Base-by-base conservation (phyloP, 2,888 invertebrate genomes). In the Hyppa rectilinea region DNA sequence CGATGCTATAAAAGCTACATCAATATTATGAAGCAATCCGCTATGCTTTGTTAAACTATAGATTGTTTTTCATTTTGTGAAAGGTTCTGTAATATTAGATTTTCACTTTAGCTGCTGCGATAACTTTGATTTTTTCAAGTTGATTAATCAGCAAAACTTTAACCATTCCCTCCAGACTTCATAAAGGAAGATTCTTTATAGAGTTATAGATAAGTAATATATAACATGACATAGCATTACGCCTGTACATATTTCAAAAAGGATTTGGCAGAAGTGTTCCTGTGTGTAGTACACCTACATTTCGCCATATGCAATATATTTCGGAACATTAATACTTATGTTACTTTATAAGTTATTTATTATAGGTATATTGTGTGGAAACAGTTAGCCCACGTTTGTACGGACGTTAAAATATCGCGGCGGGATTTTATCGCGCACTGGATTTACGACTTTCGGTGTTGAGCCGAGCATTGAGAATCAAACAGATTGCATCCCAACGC, bases 1-100 rank as follows among this genome's bases (percentile, higher is more conserved):
- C 66, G 78, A 53, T 52, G 58, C 73, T 62, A 59, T 76, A 67
- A 76, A 78, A 76, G 34, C 43, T 43, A 53, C 66, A 76, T 73
- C 66, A 64, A 66, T 78, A 78, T 47, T 66, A 58, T 53, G 40
- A 58, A 61, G 50, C 76, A 58, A 76, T 50, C 60, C n/a, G 49
- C 43, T 50, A 43, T 45, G 53, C 40, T 56, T 29, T 43, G 65
- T 43, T 29, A 14, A 38, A 66, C 34, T 67, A 38, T 50, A 47
- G 34, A 20, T 49, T 53, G 17, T 49, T 68, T 53, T 29, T 75
- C 53, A 71, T 73, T 49, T 56, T 49, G 36, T 43, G 40, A 56
- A 75, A 68, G 59, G 23, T 50, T 74, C 20, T 43, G 36, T 26
- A 23, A 26, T 40, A 43, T 45, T 12, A 40, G 10, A 43, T 43